These are phyloP conservation scores for Tetrax tetrax DNA, from an alignment of 2,113 vertebrate genomes.

Conservation along the genomic window DNA sequence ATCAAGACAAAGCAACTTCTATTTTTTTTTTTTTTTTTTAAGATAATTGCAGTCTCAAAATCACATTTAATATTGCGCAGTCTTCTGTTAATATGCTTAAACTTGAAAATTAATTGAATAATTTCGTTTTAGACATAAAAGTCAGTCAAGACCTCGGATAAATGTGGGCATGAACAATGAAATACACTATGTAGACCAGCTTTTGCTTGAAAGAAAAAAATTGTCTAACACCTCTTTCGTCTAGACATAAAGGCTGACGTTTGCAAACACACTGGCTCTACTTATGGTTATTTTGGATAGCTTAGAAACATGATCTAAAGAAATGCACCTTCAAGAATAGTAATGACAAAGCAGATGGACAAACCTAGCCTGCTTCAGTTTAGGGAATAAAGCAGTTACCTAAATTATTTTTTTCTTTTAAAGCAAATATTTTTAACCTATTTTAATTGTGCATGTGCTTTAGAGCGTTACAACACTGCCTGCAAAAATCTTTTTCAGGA, in stretches of 20 bases:
- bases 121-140: background rate
- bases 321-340: background rate
- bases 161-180: background rate
- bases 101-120: background rate
- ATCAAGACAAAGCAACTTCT: background rate
- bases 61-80: background rate
- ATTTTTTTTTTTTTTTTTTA: background rate
- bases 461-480: background rate
- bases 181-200: background rate
- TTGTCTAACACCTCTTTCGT: background rate
- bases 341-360: background rate
- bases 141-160: background rate
- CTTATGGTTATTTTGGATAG: background rate
- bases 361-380: background rate
- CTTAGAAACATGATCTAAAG: background rate
- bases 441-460: background rate
- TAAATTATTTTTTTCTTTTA: background rate
- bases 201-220: background rate
- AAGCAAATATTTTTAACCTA: background rate
- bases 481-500: background rate
- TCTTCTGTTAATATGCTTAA: background rate
- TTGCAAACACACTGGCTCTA: background rate
- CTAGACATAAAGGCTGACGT: background rate
- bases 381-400: background rate
- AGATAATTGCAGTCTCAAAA: background rate